Base-by-base conservation (phyloP, 2,888 invertebrate genomes). In the Mythimna albipuncta region DNA sequence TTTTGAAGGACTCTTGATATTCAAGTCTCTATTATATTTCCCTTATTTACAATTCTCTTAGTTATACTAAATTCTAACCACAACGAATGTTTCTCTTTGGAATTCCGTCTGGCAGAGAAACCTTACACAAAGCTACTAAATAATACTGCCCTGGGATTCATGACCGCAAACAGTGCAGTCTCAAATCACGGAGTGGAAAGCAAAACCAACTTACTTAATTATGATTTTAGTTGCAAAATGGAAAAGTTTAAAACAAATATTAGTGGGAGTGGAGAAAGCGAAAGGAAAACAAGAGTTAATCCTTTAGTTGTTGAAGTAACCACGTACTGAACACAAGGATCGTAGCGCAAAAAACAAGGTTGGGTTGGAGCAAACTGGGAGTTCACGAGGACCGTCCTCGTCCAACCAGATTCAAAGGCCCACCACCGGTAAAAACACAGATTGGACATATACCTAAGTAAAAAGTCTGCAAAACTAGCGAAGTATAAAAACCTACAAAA, bases 141-240 rank as follows among this genome's bases (percentile, higher is more conserved):
- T 79, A 78, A 72, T 75, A 70, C 61, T 79, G 72, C 65, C 74
- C 69, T 70, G 67, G 69, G 69, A 75, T 65, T 72, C 71, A 82
- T 61, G 59, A 77, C 80, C 72, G 64, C 80, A 80, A 81, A 83
- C 74, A 79, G 55, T 76, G 72, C 72, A 75, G 63, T 74, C 55
- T 57, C 59, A 79, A 81, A 81, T 79, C 47, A 58, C 67, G 38
- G 47, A 78, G 67, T 72, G 26, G 59, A 72, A 79, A 79, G 69
- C 69, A 72, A 67, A 70, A 57, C 59, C 55, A 65, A 77, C 67
- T 41, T 65, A 63, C 64, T 72, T 52, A 32, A 77, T 47, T 72
- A 77, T 65, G 44, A 70, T 47, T 69, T 63, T 55, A 64, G 54
- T 62, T 68, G 7, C n/a, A 55, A 70, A 81, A 69, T 64, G 52